Percentiles rank a stretch among this genome's conserved stretches.
Conservation (phyloP, 37 sponge, comb jelly and placozoan species). For the Mnemiopsis leidyi region DNA sequence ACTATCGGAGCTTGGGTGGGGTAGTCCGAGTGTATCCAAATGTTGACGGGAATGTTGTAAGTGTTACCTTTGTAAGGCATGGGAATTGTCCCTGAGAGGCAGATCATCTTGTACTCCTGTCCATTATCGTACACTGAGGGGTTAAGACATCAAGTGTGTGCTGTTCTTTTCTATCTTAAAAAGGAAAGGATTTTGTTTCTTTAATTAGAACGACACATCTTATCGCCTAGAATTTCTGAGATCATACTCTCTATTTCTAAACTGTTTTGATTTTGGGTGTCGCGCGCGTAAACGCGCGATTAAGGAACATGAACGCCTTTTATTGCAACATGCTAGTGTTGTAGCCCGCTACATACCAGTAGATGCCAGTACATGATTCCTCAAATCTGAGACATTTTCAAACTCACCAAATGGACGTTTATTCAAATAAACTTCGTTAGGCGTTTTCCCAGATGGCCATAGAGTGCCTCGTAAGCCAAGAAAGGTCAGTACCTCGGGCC, state of each 20-base stretch:
- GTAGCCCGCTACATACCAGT: neutral
- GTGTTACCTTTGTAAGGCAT: slow-evolving; percentile 71
- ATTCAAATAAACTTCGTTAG: too few species aligned
- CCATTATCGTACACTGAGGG: slow-evolving; percentile 65
- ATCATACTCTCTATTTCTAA: neutral
- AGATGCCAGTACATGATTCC: too few species aligned
- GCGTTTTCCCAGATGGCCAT: too few species aligned
- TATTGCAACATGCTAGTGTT: neutral
- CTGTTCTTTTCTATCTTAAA: neutral
- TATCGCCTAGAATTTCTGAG: neutral
- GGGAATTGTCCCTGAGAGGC: slow-evolving; percentile 56
- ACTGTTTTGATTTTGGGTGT: neutral
- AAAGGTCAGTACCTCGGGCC: too few species aligned
- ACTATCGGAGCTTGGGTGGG: slow-evolving; percentile 79
- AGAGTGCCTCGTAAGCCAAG: too few species aligned
- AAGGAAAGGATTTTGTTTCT: too few species aligned
- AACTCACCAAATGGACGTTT: too few species aligned
- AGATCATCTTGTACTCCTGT: slow-evolving; percentile 58
- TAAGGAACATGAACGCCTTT: neutral
- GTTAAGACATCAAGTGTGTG: neutral
- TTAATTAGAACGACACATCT: too few species aligned
- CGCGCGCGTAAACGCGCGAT: neutral
- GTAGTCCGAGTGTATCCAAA: slow-evolving; percentile 78
- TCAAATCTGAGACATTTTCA: too few species aligned
- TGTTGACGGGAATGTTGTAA: slow-evolving; percentile 93